Evolutionary conservation across 1,140 invertebrate genomes (phyloP).

Genomic region (Aphelinus atriplicis): DNA sequence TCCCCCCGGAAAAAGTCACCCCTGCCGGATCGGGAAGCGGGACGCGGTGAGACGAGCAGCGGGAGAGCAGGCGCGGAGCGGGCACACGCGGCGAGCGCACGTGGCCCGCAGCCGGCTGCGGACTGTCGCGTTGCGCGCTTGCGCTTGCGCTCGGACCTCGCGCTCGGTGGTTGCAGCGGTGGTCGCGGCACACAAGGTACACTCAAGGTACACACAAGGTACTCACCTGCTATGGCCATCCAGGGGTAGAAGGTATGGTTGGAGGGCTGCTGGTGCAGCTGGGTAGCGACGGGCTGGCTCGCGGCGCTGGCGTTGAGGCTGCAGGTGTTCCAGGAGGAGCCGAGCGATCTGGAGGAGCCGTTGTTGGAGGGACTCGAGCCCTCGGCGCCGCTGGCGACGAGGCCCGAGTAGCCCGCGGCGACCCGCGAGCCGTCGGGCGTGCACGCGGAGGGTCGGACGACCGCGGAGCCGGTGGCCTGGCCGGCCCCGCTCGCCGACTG

Average conservation of each 20-base stretch:
- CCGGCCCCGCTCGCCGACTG: constrained; percentile 70
- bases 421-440: constrained; percentile 82
- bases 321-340: constrained; percentile 84
- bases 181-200: too few relatives aligned
- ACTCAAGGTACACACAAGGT: constrained; percentile 8
- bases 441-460: constrained; percentile 84
- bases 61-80: background rate
- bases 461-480: constrained; percentile 65
- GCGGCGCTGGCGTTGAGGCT: constrained; percentile 79
- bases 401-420: constrained; percentile 70
- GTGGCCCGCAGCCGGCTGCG: background rate
- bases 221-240: constrained; percentile 98
- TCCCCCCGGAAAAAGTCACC: background rate
- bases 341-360: constrained; percentile 71
- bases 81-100: background rate
- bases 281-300: constrained; percentile 79
- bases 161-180: background rate
- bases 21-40: background rate
- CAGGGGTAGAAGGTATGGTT: constrained; percentile 96
- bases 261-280: constrained; percentile 84
- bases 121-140: constrained; percentile 32
- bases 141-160: constrained; percentile 15
- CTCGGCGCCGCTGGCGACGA: constrained; percentile 77
- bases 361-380: constrained; percentile 79
- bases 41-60: too few relatives aligned